Evolutionary conservation across 2,888 invertebrate genomes (phyloP), one percentile per base, ranked within the genome.

Genomic region (Cataglyphis albicans): DNA sequence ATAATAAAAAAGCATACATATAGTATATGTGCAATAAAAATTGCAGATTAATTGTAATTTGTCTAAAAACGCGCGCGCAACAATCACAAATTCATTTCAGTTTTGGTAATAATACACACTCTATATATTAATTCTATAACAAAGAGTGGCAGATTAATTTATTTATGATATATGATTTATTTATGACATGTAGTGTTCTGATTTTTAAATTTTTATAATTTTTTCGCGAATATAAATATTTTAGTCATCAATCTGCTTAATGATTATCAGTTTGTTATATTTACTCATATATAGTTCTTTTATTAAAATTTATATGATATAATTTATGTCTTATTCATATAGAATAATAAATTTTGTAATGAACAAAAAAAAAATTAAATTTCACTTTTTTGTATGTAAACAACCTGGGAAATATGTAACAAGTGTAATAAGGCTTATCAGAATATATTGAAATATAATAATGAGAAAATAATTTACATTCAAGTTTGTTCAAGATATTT

Each of bases 371-470:
- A 3, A 9, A 7, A 15, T 29, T 12, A 44, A 44, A 38, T 44
- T 35, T 9, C 0, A 73, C 29, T 61, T 41, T 73, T 44, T 29
- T 3, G 12, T 29, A 9, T 3, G n/a, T 9, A 68, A 76, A 35
- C 3, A 63, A 74, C 65, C 6, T 18, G n/a, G 25, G 12, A 52
- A 52, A 64, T 18, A 64, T 18, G 12, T 9, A 38, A 65, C 12
- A 38, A 38, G 12, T 2, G 9, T 29, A 4, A 18, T 18, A 44
- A 21, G 3, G 25, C 25, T 68, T 55, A 76, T 55, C 29, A 38
- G 7, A 15, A 29, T 68, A 25, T 12, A 76, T 75, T 75, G 25
- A 67, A 25, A 29, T 75, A 75, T 38, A 76, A 76, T 38, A 7
- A 38, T 29, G n/a, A 68, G n/a, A 52, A 55, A 38, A 41, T 15